phyloP scores from a whole-genome alignment of 37 sponge, comb jelly and placozoan species.

The Petrosia ficiformis region DNA sequence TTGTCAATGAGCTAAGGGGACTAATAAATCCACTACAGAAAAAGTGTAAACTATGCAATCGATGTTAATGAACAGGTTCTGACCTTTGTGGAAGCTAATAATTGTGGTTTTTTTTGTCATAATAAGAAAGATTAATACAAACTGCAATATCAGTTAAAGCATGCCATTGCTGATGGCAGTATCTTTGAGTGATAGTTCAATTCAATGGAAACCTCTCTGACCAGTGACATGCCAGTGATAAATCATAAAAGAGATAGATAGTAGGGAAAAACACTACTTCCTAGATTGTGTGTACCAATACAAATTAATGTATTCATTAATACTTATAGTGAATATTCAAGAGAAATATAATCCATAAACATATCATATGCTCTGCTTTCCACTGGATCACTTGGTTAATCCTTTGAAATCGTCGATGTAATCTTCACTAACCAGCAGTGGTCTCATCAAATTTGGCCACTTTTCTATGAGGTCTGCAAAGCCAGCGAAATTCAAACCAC shows the following conservation, averaged over 20 bases:
- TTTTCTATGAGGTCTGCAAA: not conserved
- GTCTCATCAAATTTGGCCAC: not conserved
- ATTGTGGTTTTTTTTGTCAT: too few relatives aligned
- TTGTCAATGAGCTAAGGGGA: constrained; percentile 8
- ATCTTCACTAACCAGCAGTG: too few relatives aligned
- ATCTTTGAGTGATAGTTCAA: not conserved
- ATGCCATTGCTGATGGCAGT: not conserved
- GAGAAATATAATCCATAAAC: not conserved
- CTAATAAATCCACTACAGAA: constrained; percentile 20
- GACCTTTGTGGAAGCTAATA: not conserved
- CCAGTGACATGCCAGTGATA: constrained; percentile 8
- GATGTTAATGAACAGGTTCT: constrained; percentile 1
- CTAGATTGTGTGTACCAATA: too few relatives aligned
- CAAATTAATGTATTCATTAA: too few relatives aligned
- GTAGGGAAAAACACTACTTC: not conserved
- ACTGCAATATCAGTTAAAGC: not conserved
- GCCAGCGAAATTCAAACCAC: not conserved
- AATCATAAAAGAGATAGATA: not conserved
- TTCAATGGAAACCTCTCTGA: not conserved
- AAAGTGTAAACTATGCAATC: constrained; percentile 33
- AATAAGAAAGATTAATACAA: too few relatives aligned
- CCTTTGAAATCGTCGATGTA: too few relatives aligned
- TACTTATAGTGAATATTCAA: not conserved
- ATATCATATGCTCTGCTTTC: not conserved
- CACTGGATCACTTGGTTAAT: not conserved